Percentiles rank a stretch among this genome's conserved stretches.
These are phyloP conservation scores for Diadophis punctatus DNA, from an alignment of 2,113 vertebrate genomes.

Conservation along the genomic window DNA sequence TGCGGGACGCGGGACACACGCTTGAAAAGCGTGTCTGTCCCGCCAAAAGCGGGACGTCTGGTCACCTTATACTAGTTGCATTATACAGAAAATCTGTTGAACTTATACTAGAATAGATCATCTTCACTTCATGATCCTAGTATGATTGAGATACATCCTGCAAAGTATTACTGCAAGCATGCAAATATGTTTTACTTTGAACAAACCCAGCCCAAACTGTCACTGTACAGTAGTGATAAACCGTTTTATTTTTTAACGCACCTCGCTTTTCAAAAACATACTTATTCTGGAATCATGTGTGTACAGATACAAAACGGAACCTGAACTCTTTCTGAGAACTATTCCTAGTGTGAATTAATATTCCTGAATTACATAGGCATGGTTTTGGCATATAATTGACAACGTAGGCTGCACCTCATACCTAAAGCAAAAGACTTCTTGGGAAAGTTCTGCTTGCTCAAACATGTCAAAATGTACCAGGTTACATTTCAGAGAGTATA, in stretches of 20 bases:
- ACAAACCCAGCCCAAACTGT: neutral
- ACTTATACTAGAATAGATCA: neutral
- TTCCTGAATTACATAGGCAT: neutral
- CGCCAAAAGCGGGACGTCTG: no score
- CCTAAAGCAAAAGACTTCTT: neutral
- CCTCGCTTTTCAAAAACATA: neutral
- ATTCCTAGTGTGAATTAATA: neutral
- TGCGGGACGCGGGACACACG: no score
- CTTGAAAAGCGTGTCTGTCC: no score
- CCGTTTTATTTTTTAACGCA: neutral
- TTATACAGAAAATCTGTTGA: neutral
- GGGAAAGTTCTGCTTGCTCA: neutral
- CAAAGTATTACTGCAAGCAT: neutral
- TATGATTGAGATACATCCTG: neutral
- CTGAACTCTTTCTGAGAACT: neutral
- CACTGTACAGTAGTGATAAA: neutral
- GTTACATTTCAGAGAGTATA: neutral
- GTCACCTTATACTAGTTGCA: no score
- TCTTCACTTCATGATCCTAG: neutral
- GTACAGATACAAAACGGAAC: neutral
- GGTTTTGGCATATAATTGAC: neutral
- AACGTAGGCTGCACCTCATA: neutral
- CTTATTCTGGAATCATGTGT: neutral
- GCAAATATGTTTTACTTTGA: neutral
- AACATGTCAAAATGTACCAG: neutral